phyloP scores from a whole-genome alignment of 2,888 invertebrate genomes.

The Erannis defoliaria region DNA sequence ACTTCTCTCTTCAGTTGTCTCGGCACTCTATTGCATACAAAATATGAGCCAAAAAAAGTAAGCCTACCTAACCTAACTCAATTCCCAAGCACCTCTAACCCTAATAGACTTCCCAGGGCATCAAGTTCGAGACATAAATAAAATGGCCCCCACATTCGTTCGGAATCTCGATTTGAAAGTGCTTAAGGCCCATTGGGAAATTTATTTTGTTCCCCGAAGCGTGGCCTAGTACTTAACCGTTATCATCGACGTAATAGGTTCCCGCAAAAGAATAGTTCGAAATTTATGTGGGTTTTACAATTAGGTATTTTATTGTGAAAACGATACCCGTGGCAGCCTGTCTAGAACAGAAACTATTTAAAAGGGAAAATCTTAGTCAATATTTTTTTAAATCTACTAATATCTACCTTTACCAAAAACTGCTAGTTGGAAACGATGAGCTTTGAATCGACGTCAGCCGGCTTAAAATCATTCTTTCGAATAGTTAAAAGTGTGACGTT shows the following conservation, averaged over 20 bases:
- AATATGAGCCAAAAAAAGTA: too few species aligned
- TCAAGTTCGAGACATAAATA: slow-evolving; percentile 36
- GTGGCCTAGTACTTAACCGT: slow-evolving; percentile 48
- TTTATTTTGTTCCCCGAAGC: slow-evolving; percentile 52
- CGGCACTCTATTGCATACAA: too few species aligned
- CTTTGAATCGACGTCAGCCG: too few species aligned
- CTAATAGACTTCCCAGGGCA: slow-evolving; percentile 23
- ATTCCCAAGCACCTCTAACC: slow-evolving; percentile 8
- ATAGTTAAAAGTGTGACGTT: too few species aligned
- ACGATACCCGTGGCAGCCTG: not conserved
- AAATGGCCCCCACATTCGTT: slow-evolving; percentile 38
- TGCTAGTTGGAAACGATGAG: too few species aligned
- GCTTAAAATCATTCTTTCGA: too few species aligned
- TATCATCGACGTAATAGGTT: slow-evolving; percentile 55
- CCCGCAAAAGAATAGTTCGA: slow-evolving; percentile 46
- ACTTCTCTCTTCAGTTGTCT: too few species aligned
- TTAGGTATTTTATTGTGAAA: not conserved
- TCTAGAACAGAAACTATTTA: too few species aligned
- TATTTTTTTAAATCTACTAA: too few species aligned
- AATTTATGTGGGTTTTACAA: slow-evolving; percentile 17
- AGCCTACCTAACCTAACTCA: not conserved
- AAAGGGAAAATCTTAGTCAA: too few species aligned
- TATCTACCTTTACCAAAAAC: too few species aligned
- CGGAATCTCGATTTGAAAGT: slow-evolving; percentile 50
- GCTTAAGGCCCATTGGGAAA: slow-evolving; percentile 54